Evolutionary conservation across 2,797 vertebrate species (phyloP).

Genomic region (Ciconia nigra): DNA sequence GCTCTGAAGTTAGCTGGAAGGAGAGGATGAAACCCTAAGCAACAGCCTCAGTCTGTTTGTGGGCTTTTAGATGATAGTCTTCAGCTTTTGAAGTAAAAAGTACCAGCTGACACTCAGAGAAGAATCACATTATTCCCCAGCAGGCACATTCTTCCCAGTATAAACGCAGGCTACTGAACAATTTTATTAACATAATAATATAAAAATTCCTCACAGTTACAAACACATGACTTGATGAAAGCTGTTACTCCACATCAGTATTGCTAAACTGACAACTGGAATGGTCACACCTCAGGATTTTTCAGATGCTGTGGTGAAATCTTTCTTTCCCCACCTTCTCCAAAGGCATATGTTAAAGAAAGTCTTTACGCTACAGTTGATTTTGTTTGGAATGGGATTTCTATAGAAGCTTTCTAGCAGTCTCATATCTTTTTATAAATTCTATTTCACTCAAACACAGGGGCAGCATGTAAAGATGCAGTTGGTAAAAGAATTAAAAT

Average conservation of each 20-base stretch:
- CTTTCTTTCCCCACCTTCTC: not conserved
- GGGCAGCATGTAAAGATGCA: not conserved
- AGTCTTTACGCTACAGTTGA: not conserved
- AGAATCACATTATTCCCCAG: not conserved
- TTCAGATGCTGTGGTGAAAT: not conserved
- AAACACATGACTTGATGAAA: not conserved
- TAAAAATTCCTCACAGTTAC: not conserved
- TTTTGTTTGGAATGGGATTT: not conserved
- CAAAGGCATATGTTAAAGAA: not conserved
- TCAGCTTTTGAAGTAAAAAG: not conserved
- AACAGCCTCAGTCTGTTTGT: not conserved
- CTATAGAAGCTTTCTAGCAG: not conserved
- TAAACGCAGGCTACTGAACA: not conserved
- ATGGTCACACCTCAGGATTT: not conserved
- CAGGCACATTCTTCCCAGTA: not conserved
- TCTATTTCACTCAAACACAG: not conserved
- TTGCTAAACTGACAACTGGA: not conserved
- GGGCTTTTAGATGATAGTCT: not conserved
- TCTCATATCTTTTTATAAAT: not conserved
- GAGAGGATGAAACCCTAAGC: not conserved
- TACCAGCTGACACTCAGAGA: not conserved
- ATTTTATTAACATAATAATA: constrained; percentile 5
- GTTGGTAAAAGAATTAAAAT: constrained; percentile 24
- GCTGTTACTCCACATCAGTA: not conserved
- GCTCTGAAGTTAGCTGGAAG: not conserved